A percentile compares a stretch with the other conserved stretches of the same genome.
phyloP scores from a whole-genome alignment of 64 coral and sea anemone species.

The Actinia tenebrosa region DNA sequence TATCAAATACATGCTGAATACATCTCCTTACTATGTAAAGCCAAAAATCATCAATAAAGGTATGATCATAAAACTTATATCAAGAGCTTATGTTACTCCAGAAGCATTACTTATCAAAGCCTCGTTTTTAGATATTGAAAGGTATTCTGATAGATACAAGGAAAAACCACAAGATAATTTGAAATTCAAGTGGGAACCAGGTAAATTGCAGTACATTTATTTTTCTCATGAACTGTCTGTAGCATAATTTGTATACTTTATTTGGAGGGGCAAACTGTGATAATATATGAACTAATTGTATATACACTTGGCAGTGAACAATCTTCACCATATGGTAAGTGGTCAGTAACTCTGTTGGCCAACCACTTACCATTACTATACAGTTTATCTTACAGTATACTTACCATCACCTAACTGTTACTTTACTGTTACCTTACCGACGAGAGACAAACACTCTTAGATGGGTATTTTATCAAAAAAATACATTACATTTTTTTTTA shows the following conservation, averaged over 20 bases:
- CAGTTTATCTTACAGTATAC: too few species aligned
- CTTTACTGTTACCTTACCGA: too few species aligned
- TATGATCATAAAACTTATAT: not conserved
- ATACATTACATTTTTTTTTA: not conserved
- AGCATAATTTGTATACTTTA: too few species aligned
- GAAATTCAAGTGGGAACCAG: slow-evolving; percentile 72
- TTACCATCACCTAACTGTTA: too few species aligned
- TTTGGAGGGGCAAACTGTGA: too few species aligned
- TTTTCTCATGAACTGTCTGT: not conserved
- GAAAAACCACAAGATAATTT: slow-evolving; percentile 44
- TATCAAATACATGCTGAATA: slow-evolving; percentile 65
- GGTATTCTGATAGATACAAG: slow-evolving; percentile 68
- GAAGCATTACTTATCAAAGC: not conserved
- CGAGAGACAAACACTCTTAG: too few species aligned
- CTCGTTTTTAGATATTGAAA: slow-evolving; percentile 14
- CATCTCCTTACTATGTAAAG: slow-evolving; percentile 81
- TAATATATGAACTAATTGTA: too few species aligned
- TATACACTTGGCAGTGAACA: too few species aligned
- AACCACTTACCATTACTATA: too few species aligned
- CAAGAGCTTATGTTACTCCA: too few species aligned
- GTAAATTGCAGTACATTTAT: not conserved
- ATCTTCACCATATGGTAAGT: too few species aligned
- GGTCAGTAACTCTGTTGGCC: too few species aligned
- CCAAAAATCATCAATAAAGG: slow-evolving; percentile 72
- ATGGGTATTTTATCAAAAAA: not conserved